Evolutionary conservation across 2,888 invertebrate species (phyloP).

Genomic region (Orchestes rusci): DNA sequence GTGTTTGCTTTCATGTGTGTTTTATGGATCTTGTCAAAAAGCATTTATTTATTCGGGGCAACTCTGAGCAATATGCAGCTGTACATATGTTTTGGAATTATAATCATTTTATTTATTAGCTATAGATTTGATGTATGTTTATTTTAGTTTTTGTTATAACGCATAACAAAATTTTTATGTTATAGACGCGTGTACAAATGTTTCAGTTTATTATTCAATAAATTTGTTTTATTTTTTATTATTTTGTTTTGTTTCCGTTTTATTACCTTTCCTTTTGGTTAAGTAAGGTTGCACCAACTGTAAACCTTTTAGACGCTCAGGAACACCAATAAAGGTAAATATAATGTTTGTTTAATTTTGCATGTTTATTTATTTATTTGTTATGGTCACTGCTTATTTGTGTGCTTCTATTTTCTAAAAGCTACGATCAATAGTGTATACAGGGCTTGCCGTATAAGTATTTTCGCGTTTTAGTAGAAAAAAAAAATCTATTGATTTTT

Average conservation of each 20-base stretch:
- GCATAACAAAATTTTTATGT: too few relatives aligned
- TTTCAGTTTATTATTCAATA: conserved; percentile 6
- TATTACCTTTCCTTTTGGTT: background rate
- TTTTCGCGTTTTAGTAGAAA: background rate
- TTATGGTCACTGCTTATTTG: background rate
- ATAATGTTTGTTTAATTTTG: background rate
- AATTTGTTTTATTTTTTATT: background rate
- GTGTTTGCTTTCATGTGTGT: conserved; percentile 18
- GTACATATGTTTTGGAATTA: too few relatives aligned
- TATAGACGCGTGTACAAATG: conserved; percentile 8
- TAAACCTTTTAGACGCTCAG: too few relatives aligned
- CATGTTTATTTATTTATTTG: too few relatives aligned
- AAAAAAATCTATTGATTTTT: background rate
- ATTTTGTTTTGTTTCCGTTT: background rate
- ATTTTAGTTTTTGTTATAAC: too few relatives aligned
- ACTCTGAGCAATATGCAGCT: too few relatives aligned
- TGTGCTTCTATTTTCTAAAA: background rate
- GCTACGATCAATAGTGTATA: background rate
- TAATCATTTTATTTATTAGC: too few relatives aligned
- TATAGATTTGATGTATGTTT: too few relatives aligned
- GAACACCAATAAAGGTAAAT: background rate
- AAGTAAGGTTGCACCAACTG: too few relatives aligned
- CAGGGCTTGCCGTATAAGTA: too few relatives aligned
- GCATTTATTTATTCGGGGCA: too few relatives aligned
- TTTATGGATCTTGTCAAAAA: too few relatives aligned